A percentile compares a stretch with the other conserved stretches of the same genome.
These are phyloP conservation scores for Chaetogeoica ovagalla DNA, from an alignment of 2,888 invertebrate species.

Conservation along the genomic window DNA sequence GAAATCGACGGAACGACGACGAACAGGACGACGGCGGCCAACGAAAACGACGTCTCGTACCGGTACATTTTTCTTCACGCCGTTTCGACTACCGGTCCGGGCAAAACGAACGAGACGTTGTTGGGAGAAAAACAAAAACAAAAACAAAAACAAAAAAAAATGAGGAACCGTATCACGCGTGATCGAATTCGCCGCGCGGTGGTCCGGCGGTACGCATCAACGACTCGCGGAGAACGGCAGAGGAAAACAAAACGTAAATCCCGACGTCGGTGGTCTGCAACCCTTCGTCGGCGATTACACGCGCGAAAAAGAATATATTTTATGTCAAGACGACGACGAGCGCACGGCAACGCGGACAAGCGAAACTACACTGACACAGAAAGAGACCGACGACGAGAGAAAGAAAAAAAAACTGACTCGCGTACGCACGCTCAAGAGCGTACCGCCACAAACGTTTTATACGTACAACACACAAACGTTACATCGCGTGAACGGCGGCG, in stretches of 20 bases:
- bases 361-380: slow-evolving; percentile 48
- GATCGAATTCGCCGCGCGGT: background rate
- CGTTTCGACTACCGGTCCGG: background rate
- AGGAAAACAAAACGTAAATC: background rate
- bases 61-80: slow-evolving; percentile 6
- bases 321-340: background rate
- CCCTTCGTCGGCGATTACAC: slow-evolving; percentile 16
- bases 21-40: slow-evolving; percentile 1
- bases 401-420: slow-evolving; percentile 13
- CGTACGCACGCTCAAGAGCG: background rate
- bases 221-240: background rate
- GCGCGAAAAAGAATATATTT: slow-evolving; percentile 1
- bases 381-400: slow-evolving; percentile 7
- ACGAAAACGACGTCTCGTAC: slow-evolving; percentile 13
- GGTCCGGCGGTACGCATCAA: background rate
- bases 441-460: background rate
- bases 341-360: slow-evolving; percentile 7
- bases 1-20: slow-evolving; percentile 7
- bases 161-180: background rate
- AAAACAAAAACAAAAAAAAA: background rate
- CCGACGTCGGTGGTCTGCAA: slow-evolving; percentile 23
- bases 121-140: background rate
- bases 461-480: slow-evolving; percentile 17
- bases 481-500: slow-evolving; percentile 15
- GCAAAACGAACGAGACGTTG: background rate